A percentile compares a stretch with the other conserved stretches of the same genome.
Conservation (phyloP, 2,888 invertebrate genomes). For the Pachydiplax longipennis region DNA sequence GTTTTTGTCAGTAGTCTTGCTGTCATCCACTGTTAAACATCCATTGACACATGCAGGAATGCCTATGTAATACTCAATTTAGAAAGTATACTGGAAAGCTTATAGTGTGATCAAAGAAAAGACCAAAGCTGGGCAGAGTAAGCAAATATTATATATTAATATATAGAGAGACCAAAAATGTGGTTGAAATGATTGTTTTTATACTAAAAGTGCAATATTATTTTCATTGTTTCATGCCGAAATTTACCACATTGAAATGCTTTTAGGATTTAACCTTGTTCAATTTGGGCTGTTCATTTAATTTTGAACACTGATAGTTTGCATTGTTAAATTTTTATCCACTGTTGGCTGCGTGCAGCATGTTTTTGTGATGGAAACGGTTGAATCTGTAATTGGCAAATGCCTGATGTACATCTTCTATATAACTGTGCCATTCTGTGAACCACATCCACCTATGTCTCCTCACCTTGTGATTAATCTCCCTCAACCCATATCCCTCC, state of each 20-base stretch:
- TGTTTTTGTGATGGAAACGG: slow-evolving; percentile 43
- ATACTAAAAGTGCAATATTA: slow-evolving; percentile 41
- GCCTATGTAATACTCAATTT: slow-evolving; percentile 42
- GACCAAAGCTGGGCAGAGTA: slow-evolving; percentile 44
- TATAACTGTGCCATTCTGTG: slow-evolving; percentile 41
- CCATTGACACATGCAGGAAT: slow-evolving; percentile 42
- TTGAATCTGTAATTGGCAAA: slow-evolving; percentile 40
- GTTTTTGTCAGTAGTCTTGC: slow-evolving; percentile 44
- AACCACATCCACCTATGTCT: slow-evolving; percentile 26
- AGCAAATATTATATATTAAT: neutral
- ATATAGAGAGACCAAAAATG: slow-evolving; percentile 20
- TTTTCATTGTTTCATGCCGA: slow-evolving; percentile 43
- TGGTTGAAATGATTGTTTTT: slow-evolving; percentile 35
- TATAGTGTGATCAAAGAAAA: slow-evolving; percentile 42
- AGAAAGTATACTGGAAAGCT: slow-evolving; percentile 40
- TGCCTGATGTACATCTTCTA: slow-evolving; percentile 40
- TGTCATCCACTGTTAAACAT: slow-evolving; percentile 43
- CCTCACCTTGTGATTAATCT: slow-evolving; percentile 29
- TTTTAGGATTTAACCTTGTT: slow-evolving; percentile 34
- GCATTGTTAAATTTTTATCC: slow-evolving; percentile 40
- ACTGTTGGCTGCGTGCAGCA: slow-evolving; percentile 44
- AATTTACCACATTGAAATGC: slow-evolving; percentile 43
- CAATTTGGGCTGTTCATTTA: slow-evolving; percentile 41
- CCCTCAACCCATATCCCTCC: slow-evolving; percentile 3
- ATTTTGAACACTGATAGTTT: slow-evolving; percentile 42